Evolutionary conservation across 2,888 invertebrate genomes (phyloP).

Genomic region (Gastracanthus pulcherrimus): DNA sequence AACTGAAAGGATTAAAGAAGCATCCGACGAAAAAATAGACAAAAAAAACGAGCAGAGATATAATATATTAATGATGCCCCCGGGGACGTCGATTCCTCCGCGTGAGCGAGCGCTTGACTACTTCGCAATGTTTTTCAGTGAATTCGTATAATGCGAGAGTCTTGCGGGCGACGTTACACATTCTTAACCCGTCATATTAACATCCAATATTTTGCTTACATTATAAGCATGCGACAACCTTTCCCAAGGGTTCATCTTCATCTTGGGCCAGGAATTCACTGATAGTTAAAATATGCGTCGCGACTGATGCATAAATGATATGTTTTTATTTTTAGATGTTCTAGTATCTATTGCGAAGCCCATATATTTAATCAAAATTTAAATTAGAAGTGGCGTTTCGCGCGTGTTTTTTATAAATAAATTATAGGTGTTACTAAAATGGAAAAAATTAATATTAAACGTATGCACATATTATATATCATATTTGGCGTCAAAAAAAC

Average conservation of each 20-base stretch:
- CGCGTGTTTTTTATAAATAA: slow-evolving; percentile 7
- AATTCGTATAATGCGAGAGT: background rate
- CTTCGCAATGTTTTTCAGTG: background rate
- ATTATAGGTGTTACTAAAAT: background rate
- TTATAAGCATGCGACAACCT: slow-evolving; percentile 1
- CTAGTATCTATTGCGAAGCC: background rate
- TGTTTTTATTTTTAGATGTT: background rate
- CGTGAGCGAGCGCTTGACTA: background rate
- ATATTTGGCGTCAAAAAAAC: slow-evolving; percentile 12
- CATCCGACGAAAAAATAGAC: background rate
- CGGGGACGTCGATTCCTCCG: background rate
- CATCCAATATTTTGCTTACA: background rate
- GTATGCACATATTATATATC: background rate
- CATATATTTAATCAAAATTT: background rate
- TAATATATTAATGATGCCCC: slow-evolving; percentile 25
- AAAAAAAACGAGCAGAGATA: background rate
- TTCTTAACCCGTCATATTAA: background rate
- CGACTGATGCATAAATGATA: background rate
- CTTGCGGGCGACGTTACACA: background rate
- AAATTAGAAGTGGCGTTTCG: background rate
- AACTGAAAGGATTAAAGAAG: slow-evolving; percentile 5
- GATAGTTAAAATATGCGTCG: background rate
- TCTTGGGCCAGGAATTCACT: background rate
- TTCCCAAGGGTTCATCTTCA: background rate
- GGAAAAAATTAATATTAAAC: slow-evolving; percentile 23